Percentiles rank a stretch among this genome's conserved stretches.
phyloP scores from a whole-genome alignment of 2,113 vertebrate species.

The Osmerus mordax region DNA sequence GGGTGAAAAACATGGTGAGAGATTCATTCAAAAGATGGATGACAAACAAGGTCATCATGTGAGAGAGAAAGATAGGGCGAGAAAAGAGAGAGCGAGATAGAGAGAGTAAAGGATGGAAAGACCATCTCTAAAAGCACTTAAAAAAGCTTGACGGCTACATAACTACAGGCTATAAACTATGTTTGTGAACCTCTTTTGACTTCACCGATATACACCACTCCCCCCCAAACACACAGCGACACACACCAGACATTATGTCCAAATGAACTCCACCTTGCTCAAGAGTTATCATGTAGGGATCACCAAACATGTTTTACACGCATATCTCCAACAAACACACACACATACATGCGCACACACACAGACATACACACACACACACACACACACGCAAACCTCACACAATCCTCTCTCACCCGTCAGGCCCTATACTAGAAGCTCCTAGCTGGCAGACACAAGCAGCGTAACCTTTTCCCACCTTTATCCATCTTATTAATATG shows the following conservation, averaged over 20 bases:
- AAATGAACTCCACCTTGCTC: no score
- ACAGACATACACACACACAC: background rate
- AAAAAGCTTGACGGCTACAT: background rate
- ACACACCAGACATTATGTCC: background rate
- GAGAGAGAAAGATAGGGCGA: background rate
- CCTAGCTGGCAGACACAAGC: background rate
- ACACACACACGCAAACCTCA: background rate
- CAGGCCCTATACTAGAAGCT: background rate
- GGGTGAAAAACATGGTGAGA: background rate
- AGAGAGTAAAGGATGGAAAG: background rate
- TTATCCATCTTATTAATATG: background rate
- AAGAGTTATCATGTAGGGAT: no score
- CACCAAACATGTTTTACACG: background rate
- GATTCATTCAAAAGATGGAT: background rate
- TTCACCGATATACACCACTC: background rate
- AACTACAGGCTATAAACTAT: background rate
- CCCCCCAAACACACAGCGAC: background rate
- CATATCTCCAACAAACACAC: background rate
- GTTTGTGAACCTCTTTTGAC: background rate
- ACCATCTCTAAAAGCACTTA: background rate
- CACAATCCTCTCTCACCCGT: background rate
- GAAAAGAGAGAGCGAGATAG: background rate
- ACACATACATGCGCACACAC: background rate
- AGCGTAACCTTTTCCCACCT: constrained; percentile 2
- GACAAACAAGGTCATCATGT: no score